phyloP scores from a whole-genome alignment of 2,113 vertebrate species.

The Brienomyrus brachyistius region DNA sequence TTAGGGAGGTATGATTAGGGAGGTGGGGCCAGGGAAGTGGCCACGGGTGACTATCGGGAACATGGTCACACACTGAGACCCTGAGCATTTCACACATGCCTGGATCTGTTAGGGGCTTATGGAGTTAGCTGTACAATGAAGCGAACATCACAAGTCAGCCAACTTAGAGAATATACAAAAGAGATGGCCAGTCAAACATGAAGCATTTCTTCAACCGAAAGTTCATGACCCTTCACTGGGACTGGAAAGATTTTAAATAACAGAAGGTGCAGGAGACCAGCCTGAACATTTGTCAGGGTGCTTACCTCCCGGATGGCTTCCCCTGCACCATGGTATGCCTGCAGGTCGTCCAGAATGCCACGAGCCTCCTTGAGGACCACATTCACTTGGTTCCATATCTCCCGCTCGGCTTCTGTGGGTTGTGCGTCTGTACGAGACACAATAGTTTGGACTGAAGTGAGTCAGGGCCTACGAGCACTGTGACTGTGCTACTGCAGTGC shows the following conservation, averaged over 20 bases:
- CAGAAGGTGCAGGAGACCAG: not conserved
- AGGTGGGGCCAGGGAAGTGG: not conserved
- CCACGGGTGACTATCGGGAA: not conserved
- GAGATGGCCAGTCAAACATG: not conserved
- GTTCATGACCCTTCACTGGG: not conserved
- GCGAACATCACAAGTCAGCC: not conserved
- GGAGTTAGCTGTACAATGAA: not conserved
- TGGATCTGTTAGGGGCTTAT: not conserved
- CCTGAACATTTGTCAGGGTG: not conserved
- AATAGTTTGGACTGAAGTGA: not conserved
- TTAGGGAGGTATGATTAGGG: too few relatives aligned
- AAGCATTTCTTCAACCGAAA: not conserved
- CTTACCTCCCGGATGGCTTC: constrained; percentile 90
- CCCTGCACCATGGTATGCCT: constrained; percentile 88
- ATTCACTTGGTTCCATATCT: constrained; percentile 90
- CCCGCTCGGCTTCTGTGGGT: constrained; percentile 83
- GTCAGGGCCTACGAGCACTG: not conserved
- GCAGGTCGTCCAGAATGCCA: constrained; percentile 86
- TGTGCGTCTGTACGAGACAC: constrained; percentile 73
- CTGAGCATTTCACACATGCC: not conserved
- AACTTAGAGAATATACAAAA: not conserved
- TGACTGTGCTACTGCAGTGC: not conserved
- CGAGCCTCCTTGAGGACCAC: constrained; percentile 85
- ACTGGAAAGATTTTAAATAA: not conserved
- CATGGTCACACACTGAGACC: not conserved